Base-by-base conservation (phyloP, 2,797 vertebrate species). In the Peromyscus aztecus region DNA sequence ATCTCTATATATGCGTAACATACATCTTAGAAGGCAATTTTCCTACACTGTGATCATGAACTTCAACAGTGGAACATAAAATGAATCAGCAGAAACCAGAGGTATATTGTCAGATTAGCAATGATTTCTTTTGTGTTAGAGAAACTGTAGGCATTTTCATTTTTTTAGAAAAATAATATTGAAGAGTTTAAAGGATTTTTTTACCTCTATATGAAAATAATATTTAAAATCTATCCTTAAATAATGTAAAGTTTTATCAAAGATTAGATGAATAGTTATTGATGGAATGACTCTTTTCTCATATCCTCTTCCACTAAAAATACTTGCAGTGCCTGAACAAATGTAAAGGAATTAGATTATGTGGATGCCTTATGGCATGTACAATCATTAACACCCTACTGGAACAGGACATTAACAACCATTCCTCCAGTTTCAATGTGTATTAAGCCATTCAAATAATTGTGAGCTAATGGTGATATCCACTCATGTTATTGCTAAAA, bases 371-470 rank as follows among this genome's bases (percentile, higher is more conserved):
- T 89, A 40, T 37, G 81, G 40, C 67, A 90, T 91, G n/a, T 49
- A 24, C 76, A 84, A 76, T 89, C 55, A 90, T 71, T 93, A 93
- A 92, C 7, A 21, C 40, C 34, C 16, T 91, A 65, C 87, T 96
- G 52, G 94, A 91, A 95, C 29, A 91, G 55, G n/a, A 77, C 40
- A 83, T 92, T 92, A 88, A 73, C 43, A 92, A 73, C 37, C 29
- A 85, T 59, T 84, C 69, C 90, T 84, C 16, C 31, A 87, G 76
- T 91, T 86, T 92, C 85, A 82, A 92, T 9, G 63, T 57, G 24
- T 37, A 78, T 91, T 94, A 80, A 92, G 19, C 69, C 84, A 89
- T 61, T 87, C 37, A 29, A 76, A 71, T 90, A 92, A 94, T 76
- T 94, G 34, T 63, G 40, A 89, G 40, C 17, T 95, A 94, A 91